These are phyloP conservation scores for Morpho helenor DNA, from an alignment of 2,888 invertebrate species.

Conservation along the genomic window DNA sequence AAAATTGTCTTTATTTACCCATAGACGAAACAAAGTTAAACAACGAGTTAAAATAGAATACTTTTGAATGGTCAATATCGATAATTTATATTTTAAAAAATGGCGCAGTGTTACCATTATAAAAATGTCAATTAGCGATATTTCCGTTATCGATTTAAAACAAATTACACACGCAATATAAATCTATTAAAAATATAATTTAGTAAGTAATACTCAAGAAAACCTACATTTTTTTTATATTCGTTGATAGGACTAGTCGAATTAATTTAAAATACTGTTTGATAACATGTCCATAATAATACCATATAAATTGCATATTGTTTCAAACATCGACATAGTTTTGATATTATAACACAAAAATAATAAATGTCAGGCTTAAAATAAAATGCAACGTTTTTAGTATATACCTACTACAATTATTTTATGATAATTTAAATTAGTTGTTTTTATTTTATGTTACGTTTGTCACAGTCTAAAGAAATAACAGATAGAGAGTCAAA, in stretches of 20 bases:
- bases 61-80: too few species aligned
- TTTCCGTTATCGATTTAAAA: too few species aligned
- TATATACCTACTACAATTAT: not conserved
- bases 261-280: slow-evolving; percentile 30
- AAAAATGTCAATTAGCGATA: too few species aligned
- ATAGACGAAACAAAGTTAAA: too few species aligned
- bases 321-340: slow-evolving; percentile 13
- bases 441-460: not conserved
- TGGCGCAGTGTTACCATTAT: too few species aligned
- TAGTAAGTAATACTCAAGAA: not conserved
- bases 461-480: not conserved
- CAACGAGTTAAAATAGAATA: too few species aligned
- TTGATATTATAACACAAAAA: not conserved
- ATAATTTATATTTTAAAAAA: too few species aligned
- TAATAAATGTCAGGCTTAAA: not conserved
- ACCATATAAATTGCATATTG: slow-evolving; percentile 18
- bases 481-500: not conserved
- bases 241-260: slow-evolving; percentile 42
- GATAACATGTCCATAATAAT: slow-evolving; percentile 17
- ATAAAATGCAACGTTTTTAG: slow-evolving; percentile 3
- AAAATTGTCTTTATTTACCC: too few species aligned
- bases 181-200: too few species aligned
- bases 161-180: too few species aligned
- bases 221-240: slow-evolving; percentile 24
- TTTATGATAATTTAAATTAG: slow-evolving; percentile 8